Conservation (phyloP, 2,888 invertebrate genomes). For the Leptinotarsa tumamoca region DNA sequence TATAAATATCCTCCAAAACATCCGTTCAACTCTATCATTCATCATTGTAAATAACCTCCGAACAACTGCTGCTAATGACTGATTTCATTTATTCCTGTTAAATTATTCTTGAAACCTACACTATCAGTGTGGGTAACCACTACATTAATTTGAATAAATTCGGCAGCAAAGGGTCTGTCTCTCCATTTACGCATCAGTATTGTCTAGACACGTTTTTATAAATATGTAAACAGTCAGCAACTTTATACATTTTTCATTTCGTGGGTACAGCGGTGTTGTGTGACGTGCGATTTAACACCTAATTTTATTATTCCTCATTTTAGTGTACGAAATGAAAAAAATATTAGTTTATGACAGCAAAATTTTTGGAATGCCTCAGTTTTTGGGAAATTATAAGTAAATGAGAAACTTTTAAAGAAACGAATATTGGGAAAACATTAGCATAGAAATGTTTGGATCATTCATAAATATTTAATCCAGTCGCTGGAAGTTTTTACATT, state of each 20-base stretch:
- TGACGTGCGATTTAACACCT: neutral
- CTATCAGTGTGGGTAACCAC: neutral
- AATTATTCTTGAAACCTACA: neutral
- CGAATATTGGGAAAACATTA: too few relatives aligned
- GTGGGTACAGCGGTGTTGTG: neutral
- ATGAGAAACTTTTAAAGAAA: too few relatives aligned
- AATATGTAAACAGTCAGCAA: slow-evolving; percentile 50
- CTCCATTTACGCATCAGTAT: slow-evolving; percentile 49
- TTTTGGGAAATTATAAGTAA: too few relatives aligned
- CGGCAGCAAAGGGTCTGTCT: slow-evolving; percentile 46
- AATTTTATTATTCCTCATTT: neutral
- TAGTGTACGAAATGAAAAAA: neutral
- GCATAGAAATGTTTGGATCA: too few relatives aligned
- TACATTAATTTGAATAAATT: slow-evolving; percentile 51
- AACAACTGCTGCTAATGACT: neutral
- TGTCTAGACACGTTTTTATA: slow-evolving; percentile 54
- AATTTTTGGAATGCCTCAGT: too few relatives aligned
- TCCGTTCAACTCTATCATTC: too few relatives aligned
- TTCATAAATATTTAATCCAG: too few relatives aligned
- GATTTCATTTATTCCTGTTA: neutral
- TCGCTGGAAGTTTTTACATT: too few relatives aligned
- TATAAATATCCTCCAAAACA: too few relatives aligned
- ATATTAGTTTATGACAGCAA: too few relatives aligned
- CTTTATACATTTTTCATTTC: slow-evolving; percentile 47
- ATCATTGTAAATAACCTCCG: neutral